Evolutionary conservation across 2,888 invertebrate genomes (phyloP).

Genomic region (Balanococcus diminutus): DNA sequence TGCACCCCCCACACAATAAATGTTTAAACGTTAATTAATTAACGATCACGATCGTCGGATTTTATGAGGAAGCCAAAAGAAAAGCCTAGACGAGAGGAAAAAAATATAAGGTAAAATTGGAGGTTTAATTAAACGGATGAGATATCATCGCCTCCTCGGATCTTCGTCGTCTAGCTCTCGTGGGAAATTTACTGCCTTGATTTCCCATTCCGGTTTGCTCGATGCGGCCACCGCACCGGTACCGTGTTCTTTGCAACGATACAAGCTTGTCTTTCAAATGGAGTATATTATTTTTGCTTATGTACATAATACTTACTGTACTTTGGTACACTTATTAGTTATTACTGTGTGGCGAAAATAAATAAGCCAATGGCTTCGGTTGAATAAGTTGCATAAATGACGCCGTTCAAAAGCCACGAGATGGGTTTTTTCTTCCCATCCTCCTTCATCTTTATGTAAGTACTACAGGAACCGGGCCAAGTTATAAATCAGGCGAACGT

Average conservation of each 20-base stretch:
- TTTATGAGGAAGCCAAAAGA: not conserved
- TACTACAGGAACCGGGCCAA: not conserved
- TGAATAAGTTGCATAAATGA: conserved; percentile 7
- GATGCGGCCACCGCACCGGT: not conserved
- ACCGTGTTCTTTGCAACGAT: not conserved
- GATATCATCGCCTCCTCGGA: conserved; percentile 23
- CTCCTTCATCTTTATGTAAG: not conserved
- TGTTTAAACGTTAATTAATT: conserved; percentile 21
- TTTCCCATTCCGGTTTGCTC: not conserved
- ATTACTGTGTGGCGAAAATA: not conserved
- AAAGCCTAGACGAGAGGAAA: not conserved
- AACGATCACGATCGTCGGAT: conserved; percentile 23
- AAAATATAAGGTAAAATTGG: conserved; percentile 14
- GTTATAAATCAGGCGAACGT: conserved; percentile 23
- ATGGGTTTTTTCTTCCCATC: not conserved
- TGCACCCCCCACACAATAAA: not conserved
- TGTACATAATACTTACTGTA: not conserved
- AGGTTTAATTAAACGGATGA: conserved; percentile 31
- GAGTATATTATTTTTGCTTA: conserved; percentile 16
- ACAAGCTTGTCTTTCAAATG: conserved; percentile 6
- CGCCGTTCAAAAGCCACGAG: not conserved
- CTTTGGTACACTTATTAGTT: not conserved
- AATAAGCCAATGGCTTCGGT: not conserved
- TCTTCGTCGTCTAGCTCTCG: conserved; percentile 11
- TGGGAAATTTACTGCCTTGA: conserved; percentile 31